phyloP scores from a whole-genome alignment of 92 coral and sea anemone species.

The Desmophyllum pertusum region DNA sequence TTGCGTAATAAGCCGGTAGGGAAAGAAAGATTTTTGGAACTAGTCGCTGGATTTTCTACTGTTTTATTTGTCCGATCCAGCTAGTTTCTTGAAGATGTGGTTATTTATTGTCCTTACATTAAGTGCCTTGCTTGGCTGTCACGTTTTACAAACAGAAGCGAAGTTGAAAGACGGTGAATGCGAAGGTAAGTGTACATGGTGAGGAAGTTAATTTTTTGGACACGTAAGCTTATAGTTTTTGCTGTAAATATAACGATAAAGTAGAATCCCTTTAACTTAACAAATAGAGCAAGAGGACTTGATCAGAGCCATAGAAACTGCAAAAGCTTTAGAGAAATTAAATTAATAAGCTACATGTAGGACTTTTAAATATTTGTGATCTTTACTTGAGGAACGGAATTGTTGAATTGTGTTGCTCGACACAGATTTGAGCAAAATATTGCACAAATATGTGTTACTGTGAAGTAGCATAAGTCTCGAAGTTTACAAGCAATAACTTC shows the following conservation, averaged over 20 bases:
- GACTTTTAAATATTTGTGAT: background rate
- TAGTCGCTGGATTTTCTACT: no score
- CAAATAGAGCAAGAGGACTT: background rate
- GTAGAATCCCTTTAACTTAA: background rate
- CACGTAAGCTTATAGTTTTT: constrained; percentile 41
- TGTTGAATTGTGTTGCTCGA: background rate
- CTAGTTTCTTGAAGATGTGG: constrained; percentile 52
- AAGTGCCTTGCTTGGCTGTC: constrained; percentile 63
- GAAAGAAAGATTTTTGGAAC: background rate
- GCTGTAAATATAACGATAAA: background rate
- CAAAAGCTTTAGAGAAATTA: background rate
- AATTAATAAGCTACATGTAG: background rate
- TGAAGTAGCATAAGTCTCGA: background rate
- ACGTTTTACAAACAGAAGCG: constrained; percentile 71
- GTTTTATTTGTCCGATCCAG: background rate
- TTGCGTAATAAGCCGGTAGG: constrained; percentile 49
- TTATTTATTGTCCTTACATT: constrained; percentile 58
- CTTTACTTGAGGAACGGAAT: background rate
- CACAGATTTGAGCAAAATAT: background rate
- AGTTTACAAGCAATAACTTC: background rate
- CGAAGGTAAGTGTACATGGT: constrained; percentile 64
- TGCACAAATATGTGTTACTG: background rate
- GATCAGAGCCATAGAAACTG: background rate
- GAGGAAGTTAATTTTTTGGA: background rate
- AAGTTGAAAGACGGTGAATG: constrained; percentile 85